Conservation (phyloP, 2,113 vertebrate genomes). For the Aleadryas rufinucha region DNA sequence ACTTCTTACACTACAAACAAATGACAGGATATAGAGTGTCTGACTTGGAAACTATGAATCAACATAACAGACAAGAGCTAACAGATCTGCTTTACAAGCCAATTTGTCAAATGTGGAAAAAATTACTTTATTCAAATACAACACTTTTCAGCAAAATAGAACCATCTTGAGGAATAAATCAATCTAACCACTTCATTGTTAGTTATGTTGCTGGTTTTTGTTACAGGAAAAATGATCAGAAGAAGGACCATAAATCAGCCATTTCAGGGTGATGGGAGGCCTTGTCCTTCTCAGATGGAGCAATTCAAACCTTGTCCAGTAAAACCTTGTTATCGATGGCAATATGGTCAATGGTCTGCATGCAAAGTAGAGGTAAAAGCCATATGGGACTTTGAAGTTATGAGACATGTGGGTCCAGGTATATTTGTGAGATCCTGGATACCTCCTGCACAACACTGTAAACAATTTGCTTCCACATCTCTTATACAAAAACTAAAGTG, state of each 20-base stretch:
- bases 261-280: constrained; percentile 93
- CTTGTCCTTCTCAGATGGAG: constrained; percentile 86
- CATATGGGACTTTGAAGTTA: not conserved
- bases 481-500: not conserved
- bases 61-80: not conserved
- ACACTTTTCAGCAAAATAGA: not conserved
- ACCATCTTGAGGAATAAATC: not conserved
- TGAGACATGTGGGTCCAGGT: not conserved
- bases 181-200: not conserved
- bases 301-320: constrained; percentile 96
- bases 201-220: not conserved
- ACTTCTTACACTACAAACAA: not conserved
- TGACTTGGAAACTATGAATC: not conserved
- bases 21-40: not conserved
- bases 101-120: not conserved
- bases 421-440: not conserved
- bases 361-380: constrained; percentile 89
- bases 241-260: constrained; percentile 85
- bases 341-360: constrained; percentile 89
- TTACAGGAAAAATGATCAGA: constrained; percentile 90
- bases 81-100: not conserved
- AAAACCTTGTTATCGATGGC: constrained; percentile 92
- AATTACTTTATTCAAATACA: not conserved
- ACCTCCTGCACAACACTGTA: not conserved
- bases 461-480: not conserved